These are phyloP conservation scores for Boulengeromyrus knoepffleri DNA, from an alignment of 2,113 vertebrate species.

Conservation along the genomic window DNA sequence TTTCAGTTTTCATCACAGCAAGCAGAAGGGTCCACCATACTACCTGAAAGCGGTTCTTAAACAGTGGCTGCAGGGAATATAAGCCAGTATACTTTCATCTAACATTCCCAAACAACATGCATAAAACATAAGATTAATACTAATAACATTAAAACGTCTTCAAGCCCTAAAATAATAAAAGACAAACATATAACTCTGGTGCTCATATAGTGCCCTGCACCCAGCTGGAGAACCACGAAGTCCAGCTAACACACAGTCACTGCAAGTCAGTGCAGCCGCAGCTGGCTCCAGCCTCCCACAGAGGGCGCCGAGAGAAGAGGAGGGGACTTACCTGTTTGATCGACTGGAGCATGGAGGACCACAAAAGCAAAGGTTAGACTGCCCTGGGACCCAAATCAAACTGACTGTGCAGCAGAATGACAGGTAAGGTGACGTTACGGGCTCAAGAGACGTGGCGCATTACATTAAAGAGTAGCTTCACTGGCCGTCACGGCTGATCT, in stretches of 20 bases:
- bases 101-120: not conserved
- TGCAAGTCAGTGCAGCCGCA: not conserved
- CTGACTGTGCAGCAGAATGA: not conserved
- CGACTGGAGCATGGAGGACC: slow-evolving; percentile 63
- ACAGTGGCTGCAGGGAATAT: not conserved
- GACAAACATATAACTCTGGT: not conserved
- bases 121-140: not conserved
- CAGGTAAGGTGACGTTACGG: not conserved
- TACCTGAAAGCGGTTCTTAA: slow-evolving; percentile 16
- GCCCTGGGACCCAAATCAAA: slow-evolving; percentile 18
- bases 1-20: not conserved
- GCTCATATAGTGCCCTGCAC: not conserved
- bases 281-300: not conserved
- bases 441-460: not conserved
- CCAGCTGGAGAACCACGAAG: not conserved
- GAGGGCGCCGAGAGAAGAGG: slow-evolving; percentile 32
- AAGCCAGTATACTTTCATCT: not conserved
- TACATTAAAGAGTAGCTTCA: not conserved
- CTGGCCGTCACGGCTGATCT: not conserved
- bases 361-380: slow-evolving; percentile 53
- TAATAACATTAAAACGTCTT: not conserved
- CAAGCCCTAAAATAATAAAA: not conserved
- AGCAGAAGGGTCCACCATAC: not conserved
- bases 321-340: slow-evolving; percentile 59
- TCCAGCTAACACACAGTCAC: not conserved